Percentiles rank a stretch among this genome's conserved stretches.
phyloP scores from a whole-genome alignment of 2,113 vertebrate species.

The Macrotus californicus region DNA sequence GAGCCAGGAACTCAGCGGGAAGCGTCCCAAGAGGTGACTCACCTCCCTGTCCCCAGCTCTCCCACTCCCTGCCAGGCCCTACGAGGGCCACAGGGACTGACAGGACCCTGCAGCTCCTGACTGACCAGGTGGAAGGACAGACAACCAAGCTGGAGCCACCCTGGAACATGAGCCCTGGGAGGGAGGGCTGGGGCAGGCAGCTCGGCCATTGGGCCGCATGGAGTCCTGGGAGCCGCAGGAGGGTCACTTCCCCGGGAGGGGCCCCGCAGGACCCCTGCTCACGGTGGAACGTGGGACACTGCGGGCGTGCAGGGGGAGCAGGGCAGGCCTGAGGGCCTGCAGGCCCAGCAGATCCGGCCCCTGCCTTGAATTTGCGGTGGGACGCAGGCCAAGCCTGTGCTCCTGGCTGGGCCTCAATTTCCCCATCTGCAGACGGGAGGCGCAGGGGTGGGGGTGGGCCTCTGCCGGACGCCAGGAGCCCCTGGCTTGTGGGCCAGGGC shows the following conservation, averaged over 20 bases:
- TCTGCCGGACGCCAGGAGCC: not conserved
- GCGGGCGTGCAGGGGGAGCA: accelerated
- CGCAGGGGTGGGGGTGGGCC: not conserved
- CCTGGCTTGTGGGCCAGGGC: not conserved
- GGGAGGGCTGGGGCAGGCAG: not conserved
- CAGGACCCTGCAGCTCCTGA: not conserved
- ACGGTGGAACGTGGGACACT: not conserved
- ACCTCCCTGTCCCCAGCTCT: too few species aligned
- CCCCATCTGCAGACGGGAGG: not conserved
- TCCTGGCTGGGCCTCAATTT: slow-evolving; percentile 10
- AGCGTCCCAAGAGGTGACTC: not conserved
- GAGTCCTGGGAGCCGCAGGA: not conserved
- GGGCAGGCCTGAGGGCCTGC: not conserved
- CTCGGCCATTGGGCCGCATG: not conserved
- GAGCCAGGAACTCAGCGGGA: not conserved
- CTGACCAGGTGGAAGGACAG: not conserved
- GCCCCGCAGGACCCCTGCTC: not conserved
- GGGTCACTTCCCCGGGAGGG: not conserved
- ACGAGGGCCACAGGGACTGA: not conserved
- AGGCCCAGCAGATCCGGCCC: not conserved
- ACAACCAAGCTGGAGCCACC: accelerated
- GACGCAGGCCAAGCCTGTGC: not conserved
- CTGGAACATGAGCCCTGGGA: accelerated
- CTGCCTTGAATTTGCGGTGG: not conserved
- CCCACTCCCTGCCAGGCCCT: not conserved